Evolutionary conservation across 2,797 vertebrate genomes (phyloP).

Genomic region (Brachymystax lenok): DNA sequence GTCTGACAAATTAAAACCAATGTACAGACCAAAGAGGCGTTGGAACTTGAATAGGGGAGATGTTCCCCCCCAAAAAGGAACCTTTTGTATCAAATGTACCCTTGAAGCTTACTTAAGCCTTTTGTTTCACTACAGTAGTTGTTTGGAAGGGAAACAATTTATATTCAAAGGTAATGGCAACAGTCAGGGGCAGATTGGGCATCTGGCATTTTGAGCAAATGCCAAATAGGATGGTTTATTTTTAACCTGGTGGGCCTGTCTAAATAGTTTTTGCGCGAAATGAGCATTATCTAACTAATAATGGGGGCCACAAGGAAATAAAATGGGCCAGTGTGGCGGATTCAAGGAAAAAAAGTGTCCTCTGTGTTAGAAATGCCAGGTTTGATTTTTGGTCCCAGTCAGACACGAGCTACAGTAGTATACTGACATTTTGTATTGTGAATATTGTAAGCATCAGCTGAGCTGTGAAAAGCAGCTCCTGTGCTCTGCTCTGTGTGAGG

Average conservation of each 20-base stretch:
- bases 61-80: slow-evolving; percentile 45
- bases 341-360: too few relatives aligned
- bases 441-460: slow-evolving; percentile 50
- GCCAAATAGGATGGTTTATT: too few relatives aligned
- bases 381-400: too few relatives aligned
- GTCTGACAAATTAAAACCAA: slow-evolving; percentile 64
- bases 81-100: slow-evolving; percentile 53
- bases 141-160: neutral
- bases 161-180: neutral
- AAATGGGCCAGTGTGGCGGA: too few relatives aligned
- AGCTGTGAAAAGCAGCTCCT: slow-evolving; percentile 20
- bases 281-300: too few relatives aligned
- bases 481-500: slow-evolving; percentile 34
- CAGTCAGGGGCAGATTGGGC: too few relatives aligned
- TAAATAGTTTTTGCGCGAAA: too few relatives aligned
- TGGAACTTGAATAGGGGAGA: slow-evolving; percentile 50
- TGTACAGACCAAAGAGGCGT: slow-evolving; percentile 65
- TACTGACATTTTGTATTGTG: slow-evolving; percentile 49
- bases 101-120: slow-evolving; percentile 46
- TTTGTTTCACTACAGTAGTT: slow-evolving; percentile 18
- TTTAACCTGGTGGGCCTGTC: too few relatives aligned
- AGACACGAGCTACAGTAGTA: neutral
- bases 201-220: too few relatives aligned
- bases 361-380: too few relatives aligned
- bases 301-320: too few relatives aligned